Evolutionary conservation across 2,113 vertebrate genomes (phyloP).

Genomic region (Nyctereutes procyonoides): DNA sequence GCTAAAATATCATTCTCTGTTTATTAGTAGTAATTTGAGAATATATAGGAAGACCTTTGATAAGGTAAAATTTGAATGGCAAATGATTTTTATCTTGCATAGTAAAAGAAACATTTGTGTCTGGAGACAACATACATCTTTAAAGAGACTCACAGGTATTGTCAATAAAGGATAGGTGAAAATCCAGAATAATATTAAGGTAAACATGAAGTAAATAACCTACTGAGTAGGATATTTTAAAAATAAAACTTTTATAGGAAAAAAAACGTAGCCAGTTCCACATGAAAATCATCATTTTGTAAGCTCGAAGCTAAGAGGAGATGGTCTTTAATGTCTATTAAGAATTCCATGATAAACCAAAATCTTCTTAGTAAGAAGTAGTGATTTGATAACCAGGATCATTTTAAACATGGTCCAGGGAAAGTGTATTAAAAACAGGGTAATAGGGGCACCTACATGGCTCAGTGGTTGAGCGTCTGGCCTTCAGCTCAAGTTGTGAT

Average conservation of each 20-base stretch:
- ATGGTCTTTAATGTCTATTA: neutral
- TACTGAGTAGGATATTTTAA: neutral
- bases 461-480: no score
- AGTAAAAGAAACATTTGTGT: neutral
- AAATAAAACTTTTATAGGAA: neutral
- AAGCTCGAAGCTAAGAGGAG: neutral
- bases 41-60: neutral
- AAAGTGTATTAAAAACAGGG: neutral
- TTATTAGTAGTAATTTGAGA: neutral
- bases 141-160: neutral
- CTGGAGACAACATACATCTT: neutral
- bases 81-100: neutral
- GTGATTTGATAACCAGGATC: neutral
- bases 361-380: neutral
- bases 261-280: neutral
- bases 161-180: neutral
- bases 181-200: neutral
- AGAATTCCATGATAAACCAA: neutral
- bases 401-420: neutral
- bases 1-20: neutral
- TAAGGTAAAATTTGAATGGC: neutral
- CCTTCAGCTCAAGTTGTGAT: no score
- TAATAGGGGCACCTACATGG: neutral
- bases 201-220: neutral
- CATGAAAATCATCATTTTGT: neutral